Evolutionary conservation across 2,113 vertebrate genomes (phyloP).

Genomic region (Varanus komodoensis): DNA sequence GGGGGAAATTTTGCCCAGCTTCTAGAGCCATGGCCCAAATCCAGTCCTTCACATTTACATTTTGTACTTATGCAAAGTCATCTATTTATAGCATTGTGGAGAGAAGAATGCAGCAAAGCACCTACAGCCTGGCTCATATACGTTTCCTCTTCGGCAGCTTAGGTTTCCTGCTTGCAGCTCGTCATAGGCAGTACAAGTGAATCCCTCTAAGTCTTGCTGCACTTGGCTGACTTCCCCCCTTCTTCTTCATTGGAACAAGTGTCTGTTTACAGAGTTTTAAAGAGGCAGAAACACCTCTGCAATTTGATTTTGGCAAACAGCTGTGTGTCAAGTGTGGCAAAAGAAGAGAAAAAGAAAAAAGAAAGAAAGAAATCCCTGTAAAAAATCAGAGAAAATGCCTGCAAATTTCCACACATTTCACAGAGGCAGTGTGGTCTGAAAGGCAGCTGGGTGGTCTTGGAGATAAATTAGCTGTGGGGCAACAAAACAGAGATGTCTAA

Average conservation of each 20-base stretch:
- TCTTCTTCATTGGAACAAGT: constrained; percentile 50
- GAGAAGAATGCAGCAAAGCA: not conserved
- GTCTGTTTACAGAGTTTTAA: constrained; percentile 71
- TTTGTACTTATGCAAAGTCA: not conserved
- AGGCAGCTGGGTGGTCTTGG: constrained; percentile 75
- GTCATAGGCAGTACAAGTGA: not conserved
- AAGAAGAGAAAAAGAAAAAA: constrained; percentile 39
- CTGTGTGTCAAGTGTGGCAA: constrained; percentile 74
- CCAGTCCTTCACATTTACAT: not conserved
- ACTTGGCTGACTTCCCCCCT: constrained; percentile 53
- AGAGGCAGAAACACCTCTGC: constrained; percentile 76
- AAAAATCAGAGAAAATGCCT: constrained; percentile 76
- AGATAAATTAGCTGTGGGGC: constrained; percentile 64
- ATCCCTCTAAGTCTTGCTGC: constrained; percentile 32
- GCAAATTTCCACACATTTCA: constrained; percentile 78
- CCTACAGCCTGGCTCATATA: not conserved
- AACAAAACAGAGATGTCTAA: constrained; percentile 50
- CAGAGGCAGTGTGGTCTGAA: constrained; percentile 73
- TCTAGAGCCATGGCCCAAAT: not conserved
- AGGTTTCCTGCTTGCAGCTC: constrained; percentile 41
- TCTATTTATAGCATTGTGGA: not conserved
- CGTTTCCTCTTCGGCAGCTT: not conserved
- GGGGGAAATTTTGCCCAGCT: not conserved
- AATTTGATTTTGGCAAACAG: constrained; percentile 78
- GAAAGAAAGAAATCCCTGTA: constrained; percentile 76